Percentiles rank a stretch among this genome's conserved stretches.
These are phyloP conservation scores for Ctenochaetus hawaiiensis DNA, from an alignment of 2,797 vertebrate species.

Conservation along the genomic window DNA sequence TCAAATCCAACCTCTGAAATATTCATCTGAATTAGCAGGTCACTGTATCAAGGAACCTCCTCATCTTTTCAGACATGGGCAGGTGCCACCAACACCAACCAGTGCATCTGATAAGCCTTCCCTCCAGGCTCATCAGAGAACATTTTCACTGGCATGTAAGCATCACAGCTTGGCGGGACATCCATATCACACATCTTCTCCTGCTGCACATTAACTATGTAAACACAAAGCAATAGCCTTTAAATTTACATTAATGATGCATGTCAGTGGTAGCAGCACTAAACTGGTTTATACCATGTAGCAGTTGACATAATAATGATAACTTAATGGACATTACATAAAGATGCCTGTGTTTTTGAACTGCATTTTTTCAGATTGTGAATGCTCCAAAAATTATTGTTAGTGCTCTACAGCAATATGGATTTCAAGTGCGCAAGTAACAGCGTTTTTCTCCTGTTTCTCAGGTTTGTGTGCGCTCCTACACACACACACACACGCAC, in stretches of 20 bases:
- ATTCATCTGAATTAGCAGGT: background rate
- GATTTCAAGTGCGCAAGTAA: conserved; percentile 5
- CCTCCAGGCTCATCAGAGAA: conserved; percentile 20
- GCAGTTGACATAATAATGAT: background rate
- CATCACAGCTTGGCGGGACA: conserved; percentile 20
- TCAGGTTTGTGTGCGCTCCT: conserved; percentile 16
- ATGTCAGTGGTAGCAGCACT: conserved; percentile 16
- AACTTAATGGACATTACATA: background rate
- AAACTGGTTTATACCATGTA: background rate
- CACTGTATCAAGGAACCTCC: background rate
- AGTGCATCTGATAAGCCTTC: conserved; percentile 10
- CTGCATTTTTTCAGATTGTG: background rate
- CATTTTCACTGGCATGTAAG: conserved; percentile 35
- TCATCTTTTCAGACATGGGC: background rate
- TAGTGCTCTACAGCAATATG: background rate
- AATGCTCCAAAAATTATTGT: background rate
- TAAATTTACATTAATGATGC: conserved; percentile 44
- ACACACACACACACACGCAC: background rate
- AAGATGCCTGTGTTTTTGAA: background rate
- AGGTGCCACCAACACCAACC: no score
- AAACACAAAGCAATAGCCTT: conserved; percentile 27
- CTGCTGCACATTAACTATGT: conserved; percentile 17
- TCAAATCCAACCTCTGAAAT: background rate
- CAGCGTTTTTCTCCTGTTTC: conserved; percentile 21
- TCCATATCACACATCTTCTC: conserved; percentile 7